Percentiles rank a stretch among this genome's conserved stretches.
Evolutionary conservation across 37 sponge, comb jelly and placozoan genomes (phyloP).

Genomic region (Sycon ciliatum): DNA sequence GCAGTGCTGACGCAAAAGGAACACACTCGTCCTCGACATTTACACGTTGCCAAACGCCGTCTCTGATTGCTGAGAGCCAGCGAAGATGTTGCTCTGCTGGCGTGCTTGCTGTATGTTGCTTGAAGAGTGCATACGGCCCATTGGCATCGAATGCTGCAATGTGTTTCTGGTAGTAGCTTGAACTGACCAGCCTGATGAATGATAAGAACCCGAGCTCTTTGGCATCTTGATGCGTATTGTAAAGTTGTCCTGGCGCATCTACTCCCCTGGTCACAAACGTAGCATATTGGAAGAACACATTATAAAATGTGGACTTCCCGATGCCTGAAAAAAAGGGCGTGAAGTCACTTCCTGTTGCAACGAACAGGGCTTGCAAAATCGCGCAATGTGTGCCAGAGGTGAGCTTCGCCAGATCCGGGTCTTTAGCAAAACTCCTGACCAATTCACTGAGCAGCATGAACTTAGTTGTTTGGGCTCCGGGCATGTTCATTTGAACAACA

Average conservation of each 20-base stretch:
- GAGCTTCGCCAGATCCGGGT: slow-evolving; percentile 26
- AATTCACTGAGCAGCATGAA: slow-evolving; percentile 5
- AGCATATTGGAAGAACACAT: slow-evolving; percentile 20
- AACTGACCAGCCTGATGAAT: slow-evolving; percentile 11
- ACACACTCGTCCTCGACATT: slow-evolving; percentile 12
- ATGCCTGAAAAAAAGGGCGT: slow-evolving; percentile 21
- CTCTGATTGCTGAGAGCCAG: slow-evolving; percentile 10
- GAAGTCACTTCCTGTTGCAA: slow-evolving; percentile 26
- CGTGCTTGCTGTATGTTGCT: neutral
- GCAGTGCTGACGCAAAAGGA: neutral
- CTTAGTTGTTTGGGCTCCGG: neutral
- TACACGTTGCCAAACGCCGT: neutral
- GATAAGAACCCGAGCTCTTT: neutral
- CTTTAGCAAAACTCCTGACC: neutral
- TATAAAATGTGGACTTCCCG: slow-evolving; percentile 20
- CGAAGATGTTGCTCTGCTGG: neutral
- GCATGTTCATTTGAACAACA: neutral
- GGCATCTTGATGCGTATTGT: no score
- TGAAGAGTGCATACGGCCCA: neutral
- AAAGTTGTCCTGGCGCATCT: no score
- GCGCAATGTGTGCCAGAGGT: neutral
- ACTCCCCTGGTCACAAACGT: slow-evolving; percentile 1
- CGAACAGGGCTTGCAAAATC: slow-evolving; percentile 5
- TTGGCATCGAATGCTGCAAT: slow-evolving; percentile 2
- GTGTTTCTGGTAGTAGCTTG: slow-evolving; percentile 12